Evolutionary conservation across 2,113 vertebrate species (phyloP).

Genomic region (Oncorhynchus kisutch): DNA sequence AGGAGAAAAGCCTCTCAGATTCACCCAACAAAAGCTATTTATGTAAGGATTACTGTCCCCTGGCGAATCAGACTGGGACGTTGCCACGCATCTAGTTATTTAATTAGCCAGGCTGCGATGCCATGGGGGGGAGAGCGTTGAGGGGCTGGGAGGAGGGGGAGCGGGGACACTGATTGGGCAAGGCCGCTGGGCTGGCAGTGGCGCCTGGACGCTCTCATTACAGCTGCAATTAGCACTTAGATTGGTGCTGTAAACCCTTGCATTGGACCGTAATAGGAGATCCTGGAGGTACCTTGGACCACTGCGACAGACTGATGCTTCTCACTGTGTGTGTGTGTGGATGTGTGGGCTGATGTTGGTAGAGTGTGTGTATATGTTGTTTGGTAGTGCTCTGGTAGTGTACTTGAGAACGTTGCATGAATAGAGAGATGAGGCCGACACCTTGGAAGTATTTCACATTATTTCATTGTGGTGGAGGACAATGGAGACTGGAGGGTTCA

Average conservation of each 20-base stretch:
- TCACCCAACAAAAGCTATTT: slow-evolving; percentile 93
- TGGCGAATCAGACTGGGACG: slow-evolving; percentile 91
- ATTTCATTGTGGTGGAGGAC: too few species aligned
- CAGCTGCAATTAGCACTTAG: slow-evolving; percentile 97
- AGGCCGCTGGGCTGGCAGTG: slow-evolving; percentile 85
- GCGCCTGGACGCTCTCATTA: slow-evolving; percentile 94
- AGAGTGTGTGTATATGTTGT: neutral
- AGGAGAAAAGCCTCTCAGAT: slow-evolving; percentile 81
- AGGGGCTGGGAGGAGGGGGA: slow-evolving; percentile 22
- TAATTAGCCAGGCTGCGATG: slow-evolving; percentile 92
- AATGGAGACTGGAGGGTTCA: too few species aligned
- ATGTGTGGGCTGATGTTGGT: neutral
- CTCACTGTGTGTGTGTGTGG: slow-evolving; percentile 13
- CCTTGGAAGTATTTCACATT: too few species aligned
- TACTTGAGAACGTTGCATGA: neutral
- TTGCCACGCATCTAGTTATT: slow-evolving; percentile 98
- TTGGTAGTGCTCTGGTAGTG: neutral
- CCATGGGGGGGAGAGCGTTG: slow-evolving; percentile 33
- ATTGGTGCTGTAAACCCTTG: slow-evolving; percentile 94
- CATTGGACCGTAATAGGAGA: slow-evolving; percentile 92
- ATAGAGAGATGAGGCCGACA: too few species aligned
- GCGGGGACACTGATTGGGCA: slow-evolving; percentile 86
- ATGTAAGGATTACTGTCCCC: slow-evolving; percentile 97
- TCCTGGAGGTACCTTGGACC: slow-evolving; percentile 82
- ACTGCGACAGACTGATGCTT: slow-evolving; percentile 30